Conservation (phyloP, 2,113 vertebrate species). For the Anser brachyrhynchus region DNA sequence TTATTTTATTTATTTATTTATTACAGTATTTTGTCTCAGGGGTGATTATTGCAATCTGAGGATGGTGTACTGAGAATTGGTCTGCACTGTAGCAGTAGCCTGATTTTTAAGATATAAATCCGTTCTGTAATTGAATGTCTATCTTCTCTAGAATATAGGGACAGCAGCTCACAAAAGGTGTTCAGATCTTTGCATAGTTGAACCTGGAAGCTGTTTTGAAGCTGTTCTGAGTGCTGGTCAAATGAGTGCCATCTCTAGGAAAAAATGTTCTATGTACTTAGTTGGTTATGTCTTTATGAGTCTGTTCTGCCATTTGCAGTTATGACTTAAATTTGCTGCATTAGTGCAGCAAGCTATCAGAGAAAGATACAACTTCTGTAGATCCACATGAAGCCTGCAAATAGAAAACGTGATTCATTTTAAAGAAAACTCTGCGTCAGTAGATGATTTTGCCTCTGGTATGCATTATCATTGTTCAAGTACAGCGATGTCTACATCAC, state of each 20-base stretch:
- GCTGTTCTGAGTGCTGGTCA: not conserved
- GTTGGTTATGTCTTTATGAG: not conserved
- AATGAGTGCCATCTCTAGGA: not conserved
- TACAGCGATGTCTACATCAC: not conserved
- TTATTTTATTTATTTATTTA: no score
- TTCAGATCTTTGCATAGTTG: not conserved
- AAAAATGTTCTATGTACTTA: not conserved
- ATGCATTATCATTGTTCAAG: not conserved
- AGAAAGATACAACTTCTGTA: not conserved
- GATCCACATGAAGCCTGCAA: not conserved
- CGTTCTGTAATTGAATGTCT: not conserved
- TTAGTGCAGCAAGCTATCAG: not conserved
- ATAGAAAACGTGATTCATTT: not conserved
- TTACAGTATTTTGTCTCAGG: slow-evolving; percentile 1
- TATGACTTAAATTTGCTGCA: not conserved
- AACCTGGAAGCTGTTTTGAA: not conserved
- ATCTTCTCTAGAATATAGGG: not conserved
- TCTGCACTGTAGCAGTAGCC: not conserved
- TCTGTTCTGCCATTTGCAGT: not conserved
- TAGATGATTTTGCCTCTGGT: not conserved
- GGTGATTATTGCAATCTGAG: not conserved
- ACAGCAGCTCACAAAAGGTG: not conserved
- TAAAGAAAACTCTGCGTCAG: not conserved
- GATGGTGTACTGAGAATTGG: not conserved
- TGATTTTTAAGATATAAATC: not conserved